phyloP scores from a whole-genome alignment of 2,888 invertebrate genomes.

The Aricia artaxerxes region DNA sequence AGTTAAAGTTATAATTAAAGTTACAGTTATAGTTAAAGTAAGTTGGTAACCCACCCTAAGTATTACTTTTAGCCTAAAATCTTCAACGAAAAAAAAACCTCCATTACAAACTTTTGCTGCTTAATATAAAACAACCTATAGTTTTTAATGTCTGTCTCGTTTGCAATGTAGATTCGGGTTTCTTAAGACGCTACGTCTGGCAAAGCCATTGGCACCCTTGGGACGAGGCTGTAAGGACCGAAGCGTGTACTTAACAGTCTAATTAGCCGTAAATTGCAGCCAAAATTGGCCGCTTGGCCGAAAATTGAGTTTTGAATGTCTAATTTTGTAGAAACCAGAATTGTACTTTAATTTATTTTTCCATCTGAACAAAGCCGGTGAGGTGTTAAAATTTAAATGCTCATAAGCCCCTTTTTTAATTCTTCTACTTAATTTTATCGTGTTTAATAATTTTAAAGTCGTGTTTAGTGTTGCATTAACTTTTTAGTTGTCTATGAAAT shows the following conservation, averaged over 20 bases:
- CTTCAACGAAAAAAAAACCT: background rate
- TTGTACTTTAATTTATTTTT: slow-evolving; percentile 58
- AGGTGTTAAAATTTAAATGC: slow-evolving; percentile 24
- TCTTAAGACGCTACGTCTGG: slow-evolving; percentile 15
- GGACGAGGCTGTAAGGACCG: slow-evolving; percentile 32
- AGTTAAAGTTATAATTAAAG: too few species aligned
- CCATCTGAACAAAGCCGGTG: slow-evolving; percentile 18
- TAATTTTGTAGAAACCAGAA: slow-evolving; percentile 68
- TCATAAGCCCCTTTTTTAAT: slow-evolving; percentile 6
- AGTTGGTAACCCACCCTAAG: too few species aligned
- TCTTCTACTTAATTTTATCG: background rate
- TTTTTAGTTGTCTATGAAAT: background rate
- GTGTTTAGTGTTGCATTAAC: too few species aligned
- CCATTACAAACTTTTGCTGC: background rate
- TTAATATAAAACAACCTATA: background rate
- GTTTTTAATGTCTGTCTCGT: slow-evolving; percentile 9
- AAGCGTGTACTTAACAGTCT: slow-evolving; percentile 68
- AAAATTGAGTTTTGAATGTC: slow-evolving; percentile 73
- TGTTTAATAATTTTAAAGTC: background rate
- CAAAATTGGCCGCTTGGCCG: slow-evolving; percentile 68
- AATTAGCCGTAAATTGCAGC: slow-evolving; percentile 76
- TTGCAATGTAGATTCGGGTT: slow-evolving; percentile 22
- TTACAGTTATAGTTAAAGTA: too few species aligned
- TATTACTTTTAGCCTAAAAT: background rate
- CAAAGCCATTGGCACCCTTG: slow-evolving; percentile 29